Evolutionary conservation across 1,140 invertebrate genomes (phyloP).

Genomic region (Megalonaias nervosa): DNA sequence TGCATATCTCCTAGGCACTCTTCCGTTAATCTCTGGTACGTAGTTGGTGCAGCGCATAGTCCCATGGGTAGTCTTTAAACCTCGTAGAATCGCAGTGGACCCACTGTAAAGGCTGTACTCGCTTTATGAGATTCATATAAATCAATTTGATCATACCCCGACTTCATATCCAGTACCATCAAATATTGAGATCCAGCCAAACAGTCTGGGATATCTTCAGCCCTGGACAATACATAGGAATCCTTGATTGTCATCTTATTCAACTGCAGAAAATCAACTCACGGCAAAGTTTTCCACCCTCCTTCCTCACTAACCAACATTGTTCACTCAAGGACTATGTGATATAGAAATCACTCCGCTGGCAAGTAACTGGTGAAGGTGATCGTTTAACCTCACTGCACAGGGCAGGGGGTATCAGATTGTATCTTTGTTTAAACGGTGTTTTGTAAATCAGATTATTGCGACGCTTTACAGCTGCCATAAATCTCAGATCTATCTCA

Average conservation of each 20-base stretch:
- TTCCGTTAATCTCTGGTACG: too few relatives aligned
- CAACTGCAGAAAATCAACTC: background rate
- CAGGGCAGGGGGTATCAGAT: background rate
- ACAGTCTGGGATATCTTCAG: background rate
- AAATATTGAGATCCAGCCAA: conserved; percentile 3
- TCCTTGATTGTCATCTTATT: conserved; percentile 2
- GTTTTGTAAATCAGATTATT: conserved; percentile 4
- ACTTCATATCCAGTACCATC: conserved; percentile 1
- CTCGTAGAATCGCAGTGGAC: background rate
- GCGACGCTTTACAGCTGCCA: background rate
- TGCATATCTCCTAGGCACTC: too few relatives aligned
- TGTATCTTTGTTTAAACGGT: conserved; percentile 9
- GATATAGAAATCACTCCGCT: background rate
- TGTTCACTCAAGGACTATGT: background rate
- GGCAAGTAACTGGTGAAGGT: conserved; percentile 11
- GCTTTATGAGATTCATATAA: background rate
- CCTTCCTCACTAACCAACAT: conserved; percentile 6
- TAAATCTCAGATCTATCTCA: conserved; percentile 13
- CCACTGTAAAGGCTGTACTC: background rate
- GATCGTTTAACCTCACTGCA: background rate
- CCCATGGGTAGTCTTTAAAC: too few relatives aligned
- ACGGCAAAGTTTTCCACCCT: background rate
- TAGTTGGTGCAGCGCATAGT: too few relatives aligned
- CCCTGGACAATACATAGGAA: conserved; percentile 4
- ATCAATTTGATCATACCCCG: conserved; percentile 1